These are phyloP conservation scores for Bombus balteatus DNA, from an alignment of 1,140 invertebrate species.

Conservation along the genomic window DNA sequence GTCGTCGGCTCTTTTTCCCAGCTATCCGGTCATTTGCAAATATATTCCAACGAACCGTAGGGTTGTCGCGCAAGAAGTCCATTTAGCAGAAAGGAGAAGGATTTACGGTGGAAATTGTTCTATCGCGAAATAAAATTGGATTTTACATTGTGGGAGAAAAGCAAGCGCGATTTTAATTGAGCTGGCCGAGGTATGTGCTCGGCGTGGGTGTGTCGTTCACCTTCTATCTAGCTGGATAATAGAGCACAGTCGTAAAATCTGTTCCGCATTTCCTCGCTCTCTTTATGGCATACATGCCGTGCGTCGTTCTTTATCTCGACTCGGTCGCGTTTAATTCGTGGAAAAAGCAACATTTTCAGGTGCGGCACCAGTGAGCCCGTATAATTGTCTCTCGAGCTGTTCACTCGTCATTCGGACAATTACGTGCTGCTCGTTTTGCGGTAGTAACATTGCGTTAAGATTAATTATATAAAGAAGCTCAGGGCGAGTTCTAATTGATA, in stretches of 20 bases:
- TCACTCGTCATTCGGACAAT: slow-evolving; percentile 60
- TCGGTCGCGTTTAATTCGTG: slow-evolving; percentile 55
- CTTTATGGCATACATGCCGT: slow-evolving; percentile 18
- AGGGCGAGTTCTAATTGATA: slow-evolving; percentile 60
- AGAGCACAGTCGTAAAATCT: slow-evolving; percentile 42
- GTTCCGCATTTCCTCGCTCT: slow-evolving; percentile 28
- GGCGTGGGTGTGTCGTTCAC: slow-evolving; percentile 23
- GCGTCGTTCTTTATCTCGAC: slow-evolving; percentile 18
- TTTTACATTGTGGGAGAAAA: background rate
- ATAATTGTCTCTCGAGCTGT: slow-evolving; percentile 50
- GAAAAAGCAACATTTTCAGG: slow-evolving; percentile 53
- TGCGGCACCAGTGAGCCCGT: slow-evolving; percentile 23
- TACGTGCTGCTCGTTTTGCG: slow-evolving; percentile 49
- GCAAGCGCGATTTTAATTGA: slow-evolving; percentile 35
- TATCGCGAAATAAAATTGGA: background rate
- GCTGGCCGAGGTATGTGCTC: background rate
- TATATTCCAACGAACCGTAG: background rate
- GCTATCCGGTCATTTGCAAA: background rate
- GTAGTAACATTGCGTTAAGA: slow-evolving; percentile 52
- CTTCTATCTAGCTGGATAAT: slow-evolving; percentile 48
- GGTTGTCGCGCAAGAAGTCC: background rate
- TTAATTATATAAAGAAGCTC: slow-evolving; percentile 58
- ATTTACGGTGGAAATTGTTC: background rate
- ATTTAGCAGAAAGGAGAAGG: background rate
- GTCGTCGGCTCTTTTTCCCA: background rate